A percentile compares a stretch with the other conserved stretches of the same genome.
phyloP scores from a whole-genome alignment of 2,113 vertebrate species.

The Leuciscus idus region DNA sequence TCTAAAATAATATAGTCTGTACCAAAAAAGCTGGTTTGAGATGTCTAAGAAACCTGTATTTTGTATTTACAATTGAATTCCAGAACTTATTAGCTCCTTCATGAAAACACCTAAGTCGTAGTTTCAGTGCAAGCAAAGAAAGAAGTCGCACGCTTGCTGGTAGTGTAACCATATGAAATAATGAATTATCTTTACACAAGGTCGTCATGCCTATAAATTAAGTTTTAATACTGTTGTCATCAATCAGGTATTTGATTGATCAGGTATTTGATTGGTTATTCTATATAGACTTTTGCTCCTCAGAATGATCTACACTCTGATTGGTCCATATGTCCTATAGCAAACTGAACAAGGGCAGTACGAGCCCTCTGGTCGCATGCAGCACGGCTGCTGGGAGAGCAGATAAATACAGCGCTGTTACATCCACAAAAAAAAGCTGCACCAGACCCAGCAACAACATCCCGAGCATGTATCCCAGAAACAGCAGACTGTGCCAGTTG shows the following conservation, averaged over 20 bases:
- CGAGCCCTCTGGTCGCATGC: constrained; percentile 63
- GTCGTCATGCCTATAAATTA: not conserved
- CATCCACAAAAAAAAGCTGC: constrained; percentile 64
- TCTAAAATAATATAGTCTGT: not conserved
- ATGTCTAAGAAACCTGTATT: not conserved
- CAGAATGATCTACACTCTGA: constrained; percentile 19
- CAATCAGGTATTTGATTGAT: not conserved
- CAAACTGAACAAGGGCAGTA: constrained; percentile 56
- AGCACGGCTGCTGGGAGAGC: constrained; percentile 70
- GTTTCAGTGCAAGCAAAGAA: not conserved
- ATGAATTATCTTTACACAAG: not conserved
- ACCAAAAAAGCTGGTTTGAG: not conserved
- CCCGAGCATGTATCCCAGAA: constrained; percentile 74
- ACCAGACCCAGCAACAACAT: constrained; percentile 71
- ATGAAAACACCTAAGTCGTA: not conserved
- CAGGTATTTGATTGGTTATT: not conserved
- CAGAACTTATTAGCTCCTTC: constrained; percentile 2
- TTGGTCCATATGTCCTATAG: constrained; percentile 47
- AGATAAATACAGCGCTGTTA: constrained; percentile 66
- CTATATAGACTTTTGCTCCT: not conserved
- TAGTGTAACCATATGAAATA: not conserved
- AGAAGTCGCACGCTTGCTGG: not conserved
- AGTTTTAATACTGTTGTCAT: not conserved
- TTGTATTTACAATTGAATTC: not conserved
- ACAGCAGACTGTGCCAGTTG: constrained; percentile 77